phyloP scores from a whole-genome alignment of 2,113 vertebrate genomes.

The Bambusicola thoracicus region DNA sequence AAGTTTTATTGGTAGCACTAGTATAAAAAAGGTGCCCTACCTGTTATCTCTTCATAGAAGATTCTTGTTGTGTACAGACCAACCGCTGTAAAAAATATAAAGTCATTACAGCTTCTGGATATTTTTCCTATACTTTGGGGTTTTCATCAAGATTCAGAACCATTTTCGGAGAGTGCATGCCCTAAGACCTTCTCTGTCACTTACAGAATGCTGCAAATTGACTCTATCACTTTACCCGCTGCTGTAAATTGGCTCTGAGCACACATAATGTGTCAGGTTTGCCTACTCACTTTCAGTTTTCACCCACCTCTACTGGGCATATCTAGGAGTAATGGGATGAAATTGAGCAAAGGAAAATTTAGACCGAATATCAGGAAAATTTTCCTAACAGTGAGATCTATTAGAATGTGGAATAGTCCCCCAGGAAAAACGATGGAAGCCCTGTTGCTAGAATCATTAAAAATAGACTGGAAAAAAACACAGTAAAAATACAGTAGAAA shows the following conservation, averaged over 20 bases:
- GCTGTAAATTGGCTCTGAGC: constrained; percentile 76
- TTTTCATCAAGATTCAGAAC: constrained; percentile 73
- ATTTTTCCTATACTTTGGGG: constrained; percentile 51
- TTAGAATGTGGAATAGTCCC: constrained; percentile 71
- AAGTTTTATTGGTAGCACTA: background rate
- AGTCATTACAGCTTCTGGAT: constrained; percentile 58
- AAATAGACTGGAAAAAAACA: constrained; percentile 58
- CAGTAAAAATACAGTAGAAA: constrained; percentile 58
- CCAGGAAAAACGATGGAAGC: constrained; percentile 63
- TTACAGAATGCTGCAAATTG: constrained; percentile 74
- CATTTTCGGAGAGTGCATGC: constrained; percentile 68
- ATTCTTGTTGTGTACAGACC: constrained; percentile 15
- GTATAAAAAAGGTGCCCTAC: background rate
- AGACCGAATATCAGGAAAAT: constrained; percentile 70
- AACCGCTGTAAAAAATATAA: constrained; percentile 30
- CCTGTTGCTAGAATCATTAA: constrained; percentile 65
- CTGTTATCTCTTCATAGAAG: constrained; percentile 23
- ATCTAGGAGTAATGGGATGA: constrained; percentile 73
- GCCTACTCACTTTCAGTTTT: constrained; percentile 74
- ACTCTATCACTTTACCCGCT: constrained; percentile 67
- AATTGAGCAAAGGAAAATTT: constrained; percentile 75
- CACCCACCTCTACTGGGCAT: constrained; percentile 69
- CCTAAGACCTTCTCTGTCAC: constrained; percentile 69
- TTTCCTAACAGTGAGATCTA: constrained; percentile 73
- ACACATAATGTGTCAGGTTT: constrained; percentile 71